phyloP scores from a whole-genome alignment of 2,113 vertebrate genomes.

The Leptosomus discolor region DNA sequence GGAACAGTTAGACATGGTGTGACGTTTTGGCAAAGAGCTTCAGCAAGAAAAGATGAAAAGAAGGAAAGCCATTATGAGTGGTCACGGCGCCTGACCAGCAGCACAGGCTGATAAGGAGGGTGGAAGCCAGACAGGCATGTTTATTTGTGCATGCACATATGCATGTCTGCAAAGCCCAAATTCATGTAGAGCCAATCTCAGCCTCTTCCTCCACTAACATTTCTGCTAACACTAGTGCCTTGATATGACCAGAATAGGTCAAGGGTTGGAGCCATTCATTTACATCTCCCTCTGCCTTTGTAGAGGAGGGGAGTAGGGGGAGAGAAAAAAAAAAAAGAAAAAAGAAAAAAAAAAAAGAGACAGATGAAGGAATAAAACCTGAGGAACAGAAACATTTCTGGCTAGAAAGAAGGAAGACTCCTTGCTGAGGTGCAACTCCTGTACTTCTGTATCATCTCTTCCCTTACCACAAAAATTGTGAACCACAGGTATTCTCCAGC shows the following conservation, averaged over 20 bases:
- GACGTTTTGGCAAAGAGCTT: neutral
- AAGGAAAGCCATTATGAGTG: neutral
- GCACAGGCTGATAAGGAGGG: neutral
- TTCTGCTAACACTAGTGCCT: neutral
- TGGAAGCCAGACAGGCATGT: neutral
- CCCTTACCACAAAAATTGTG: neutral
- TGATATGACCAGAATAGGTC: neutral
- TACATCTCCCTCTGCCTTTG: neutral
- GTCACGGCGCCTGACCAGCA: neutral
- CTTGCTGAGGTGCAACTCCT: neutral
- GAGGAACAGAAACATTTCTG: neutral
- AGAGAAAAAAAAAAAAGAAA: no score
- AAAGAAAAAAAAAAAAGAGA: neutral
- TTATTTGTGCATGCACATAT: neutral
- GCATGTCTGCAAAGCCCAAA: neutral
- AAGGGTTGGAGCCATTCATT: neutral
- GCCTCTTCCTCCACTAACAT: neutral
- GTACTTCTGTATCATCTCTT: neutral
- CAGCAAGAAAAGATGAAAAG: no score
- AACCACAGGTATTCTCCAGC: neutral
- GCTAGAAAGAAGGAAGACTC: neutral
- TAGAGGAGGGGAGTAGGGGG: fast-evolving
- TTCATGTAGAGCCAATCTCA: neutral
- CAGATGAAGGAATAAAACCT: no score
- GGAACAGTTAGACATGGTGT: neutral